Percentiles rank a stretch among this genome's conserved stretches.
Conservation (phyloP, 2,797 vertebrate species). For the Anguilla pacifica region DNA sequence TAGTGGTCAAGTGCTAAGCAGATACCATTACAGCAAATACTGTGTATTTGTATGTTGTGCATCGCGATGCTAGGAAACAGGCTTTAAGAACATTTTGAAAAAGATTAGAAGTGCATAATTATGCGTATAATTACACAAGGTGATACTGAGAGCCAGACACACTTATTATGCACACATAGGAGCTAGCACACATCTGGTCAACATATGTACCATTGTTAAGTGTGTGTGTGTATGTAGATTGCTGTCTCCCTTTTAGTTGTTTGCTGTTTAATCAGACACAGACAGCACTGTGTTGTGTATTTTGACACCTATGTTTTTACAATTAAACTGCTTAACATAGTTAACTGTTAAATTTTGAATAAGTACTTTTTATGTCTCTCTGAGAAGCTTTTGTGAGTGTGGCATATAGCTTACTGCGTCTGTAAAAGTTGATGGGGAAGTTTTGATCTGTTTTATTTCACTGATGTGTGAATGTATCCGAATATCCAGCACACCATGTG, state of each 20-base stretch:
- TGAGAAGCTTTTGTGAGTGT: background rate
- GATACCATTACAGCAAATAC: background rate
- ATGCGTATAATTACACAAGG: background rate
- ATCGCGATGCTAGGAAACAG: background rate
- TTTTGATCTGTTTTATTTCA: background rate
- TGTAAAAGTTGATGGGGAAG: background rate
- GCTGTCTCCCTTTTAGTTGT: background rate
- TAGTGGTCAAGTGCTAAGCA: background rate
- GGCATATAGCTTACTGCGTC: background rate
- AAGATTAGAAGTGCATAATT: background rate
- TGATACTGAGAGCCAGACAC: background rate
- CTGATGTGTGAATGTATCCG: background rate
- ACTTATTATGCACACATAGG: background rate
- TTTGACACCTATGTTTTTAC: background rate
- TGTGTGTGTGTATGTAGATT: constrained; percentile 14
- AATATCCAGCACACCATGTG: background rate
- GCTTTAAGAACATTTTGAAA: background rate
- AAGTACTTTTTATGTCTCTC: background rate
- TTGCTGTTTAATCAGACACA: background rate
- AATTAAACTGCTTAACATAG: background rate
- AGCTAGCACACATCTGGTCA: constrained; percentile 28
- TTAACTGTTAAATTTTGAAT: background rate
- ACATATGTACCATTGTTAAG: background rate
- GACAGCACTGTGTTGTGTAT: background rate
- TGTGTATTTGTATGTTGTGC: background rate